Conservation (phyloP, 2,888 invertebrate genomes). For the Agrotis ipsilon region DNA sequence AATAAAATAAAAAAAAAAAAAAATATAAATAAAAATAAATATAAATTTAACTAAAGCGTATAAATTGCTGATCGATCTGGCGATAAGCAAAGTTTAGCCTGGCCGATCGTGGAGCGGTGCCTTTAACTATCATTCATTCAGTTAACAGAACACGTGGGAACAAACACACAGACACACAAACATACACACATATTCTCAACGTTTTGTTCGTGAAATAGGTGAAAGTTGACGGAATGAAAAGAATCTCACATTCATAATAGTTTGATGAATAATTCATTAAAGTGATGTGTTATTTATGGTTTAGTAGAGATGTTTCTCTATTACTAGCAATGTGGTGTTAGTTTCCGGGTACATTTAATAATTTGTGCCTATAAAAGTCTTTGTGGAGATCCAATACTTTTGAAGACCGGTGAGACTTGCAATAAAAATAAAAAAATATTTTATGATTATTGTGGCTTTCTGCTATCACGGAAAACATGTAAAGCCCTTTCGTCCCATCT, state of each 20-base stretch:
- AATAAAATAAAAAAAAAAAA: too few species aligned
- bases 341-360: constrained; percentile 7
- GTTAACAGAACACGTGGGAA: constrained; percentile 51
- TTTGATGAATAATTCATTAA: constrained; percentile 55
- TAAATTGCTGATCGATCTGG: too few species aligned
- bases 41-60: too few species aligned
- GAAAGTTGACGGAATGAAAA: constrained; percentile 54
- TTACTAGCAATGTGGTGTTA: not conserved
- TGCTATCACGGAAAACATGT: too few species aligned
- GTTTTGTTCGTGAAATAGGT: constrained; percentile 48
- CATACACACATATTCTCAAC: constrained; percentile 14
- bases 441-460: too few species aligned
- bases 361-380: not conserved
- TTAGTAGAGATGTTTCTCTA: constrained; percentile 17
- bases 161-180: constrained; percentile 21
- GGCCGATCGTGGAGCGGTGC: not conserved
- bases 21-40: too few species aligned
- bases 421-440: too few species aligned
- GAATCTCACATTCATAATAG: constrained; percentile 49
- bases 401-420: too few species aligned
- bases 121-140: constrained; percentile 28
- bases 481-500: too few species aligned
- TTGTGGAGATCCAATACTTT: too few species aligned
- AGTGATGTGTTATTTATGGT: constrained; percentile 20
- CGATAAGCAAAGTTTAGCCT: too few species aligned